These are phyloP conservation scores for Dendroctonus ponderosae DNA, from an alignment of 1,140 invertebrate genomes.

Conservation along the genomic window DNA sequence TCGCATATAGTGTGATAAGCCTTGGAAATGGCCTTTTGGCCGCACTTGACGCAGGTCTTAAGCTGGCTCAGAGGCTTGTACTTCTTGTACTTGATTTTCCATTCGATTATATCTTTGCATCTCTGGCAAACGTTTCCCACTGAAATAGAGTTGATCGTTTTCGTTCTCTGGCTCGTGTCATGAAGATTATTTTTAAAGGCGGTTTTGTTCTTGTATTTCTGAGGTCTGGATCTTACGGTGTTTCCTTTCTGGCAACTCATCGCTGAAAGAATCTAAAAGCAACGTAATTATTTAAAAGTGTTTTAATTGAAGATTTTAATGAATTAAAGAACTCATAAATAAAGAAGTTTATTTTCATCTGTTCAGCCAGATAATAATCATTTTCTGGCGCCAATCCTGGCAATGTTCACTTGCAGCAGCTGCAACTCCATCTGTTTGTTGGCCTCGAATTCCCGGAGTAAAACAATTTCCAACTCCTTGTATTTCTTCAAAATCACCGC, in stretches of 20 bases:
- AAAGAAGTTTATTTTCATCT: slow-evolving; percentile 10
- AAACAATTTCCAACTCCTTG: slow-evolving; percentile 36
- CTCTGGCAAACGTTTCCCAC: slow-evolving; percentile 74
- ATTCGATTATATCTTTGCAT: slow-evolving; percentile 86
- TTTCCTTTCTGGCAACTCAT: slow-evolving; percentile 59
- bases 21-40: slow-evolving; percentile 74
- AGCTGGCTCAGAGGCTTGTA: slow-evolving; percentile 82
- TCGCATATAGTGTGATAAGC: slow-evolving; percentile 83
- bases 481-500: slow-evolving; percentile 27
- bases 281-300: neutral
- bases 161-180: slow-evolving; percentile 72
- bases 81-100: slow-evolving; percentile 95
- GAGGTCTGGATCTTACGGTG: slow-evolving; percentile 63
- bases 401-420: slow-evolving; percentile 35
- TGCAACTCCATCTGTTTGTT: slow-evolving; percentile 41
- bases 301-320: neutral
- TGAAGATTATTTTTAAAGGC: slow-evolving; percentile 84
- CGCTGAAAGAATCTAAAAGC: neutral
- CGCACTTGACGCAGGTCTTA: slow-evolving; percentile 78
- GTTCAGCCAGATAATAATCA: slow-evolving; percentile 2
- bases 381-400: slow-evolving; percentile 25
- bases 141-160: slow-evolving; percentile 71
- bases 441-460: slow-evolving; percentile 37
- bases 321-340: neutral
- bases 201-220: slow-evolving; percentile 78